Conservation (phyloP, 2,113 vertebrate species). For the Chlorocebus sabaeus region DNA sequence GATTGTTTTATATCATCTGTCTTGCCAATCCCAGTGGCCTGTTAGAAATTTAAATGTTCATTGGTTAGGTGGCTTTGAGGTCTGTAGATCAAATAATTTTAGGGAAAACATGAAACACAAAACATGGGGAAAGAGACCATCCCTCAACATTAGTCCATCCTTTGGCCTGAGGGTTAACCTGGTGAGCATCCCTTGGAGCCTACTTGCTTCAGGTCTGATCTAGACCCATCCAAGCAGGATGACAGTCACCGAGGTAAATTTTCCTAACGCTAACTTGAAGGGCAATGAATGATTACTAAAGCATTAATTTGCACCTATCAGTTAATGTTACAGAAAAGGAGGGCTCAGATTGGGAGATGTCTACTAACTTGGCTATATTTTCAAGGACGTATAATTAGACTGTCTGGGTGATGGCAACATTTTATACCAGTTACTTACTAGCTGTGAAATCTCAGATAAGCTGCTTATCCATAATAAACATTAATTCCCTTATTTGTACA, state of each 20-base stretch:
- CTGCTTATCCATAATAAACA: neutral
- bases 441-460: neutral
- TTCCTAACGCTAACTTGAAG: neutral
- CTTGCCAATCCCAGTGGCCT: neutral
- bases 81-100: neutral
- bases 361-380: neutral
- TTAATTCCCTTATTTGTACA: neutral
- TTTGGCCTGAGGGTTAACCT: neutral
- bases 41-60: neutral
- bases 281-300: neutral
- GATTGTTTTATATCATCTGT: neutral
- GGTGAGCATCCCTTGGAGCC: neutral
- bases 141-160: neutral
- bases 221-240: neutral
- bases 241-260: neutral
- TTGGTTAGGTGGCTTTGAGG: neutral
- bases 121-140: neutral
- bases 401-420: neutral
- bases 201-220: neutral
- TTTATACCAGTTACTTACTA: neutral
- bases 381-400: neutral
- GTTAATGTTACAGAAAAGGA: neutral
- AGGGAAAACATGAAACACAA: neutral
- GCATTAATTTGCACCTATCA: neutral
- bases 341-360: neutral